phyloP scores from a whole-genome alignment of 2,113 vertebrate genomes.

The Halichoeres trimaculatus region DNA sequence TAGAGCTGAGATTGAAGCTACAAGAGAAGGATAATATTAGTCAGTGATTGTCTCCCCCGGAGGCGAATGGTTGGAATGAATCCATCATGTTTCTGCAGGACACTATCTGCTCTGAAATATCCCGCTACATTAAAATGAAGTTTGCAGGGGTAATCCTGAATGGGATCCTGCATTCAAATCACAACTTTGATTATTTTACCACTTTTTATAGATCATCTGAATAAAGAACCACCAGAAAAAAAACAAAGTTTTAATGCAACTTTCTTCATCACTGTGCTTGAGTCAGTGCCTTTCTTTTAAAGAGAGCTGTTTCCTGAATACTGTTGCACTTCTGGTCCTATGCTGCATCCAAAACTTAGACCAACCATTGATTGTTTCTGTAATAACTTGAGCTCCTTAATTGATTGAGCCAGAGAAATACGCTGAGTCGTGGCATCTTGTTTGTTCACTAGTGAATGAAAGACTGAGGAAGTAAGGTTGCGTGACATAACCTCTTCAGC shows the following conservation, averaged over 20 bases:
- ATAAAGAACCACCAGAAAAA: conserved; percentile 1
- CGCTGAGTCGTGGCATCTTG: too few relatives aligned
- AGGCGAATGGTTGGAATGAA: conserved; percentile 38
- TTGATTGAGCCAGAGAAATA: background rate
- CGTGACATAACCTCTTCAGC: too few relatives aligned
- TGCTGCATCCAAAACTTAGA: too few relatives aligned
- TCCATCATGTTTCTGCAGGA: conserved; percentile 44
- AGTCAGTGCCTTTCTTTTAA: background rate
- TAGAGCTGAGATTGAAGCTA: conserved; percentile 52
- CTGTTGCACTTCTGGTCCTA: too few relatives aligned
- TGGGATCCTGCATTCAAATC: conserved; percentile 15
- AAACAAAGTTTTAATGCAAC: background rate
- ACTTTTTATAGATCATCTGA: conserved; percentile 19
- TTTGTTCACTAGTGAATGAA: background rate
- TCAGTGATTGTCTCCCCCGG: conserved; percentile 51
- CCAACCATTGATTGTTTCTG: background rate
- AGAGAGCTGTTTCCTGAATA: background rate
- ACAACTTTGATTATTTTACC: conserved; percentile 2
- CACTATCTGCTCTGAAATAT: conserved; percentile 44
- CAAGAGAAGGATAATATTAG: conserved; percentile 65
- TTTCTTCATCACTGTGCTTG: background rate
- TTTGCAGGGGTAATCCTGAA: background rate
- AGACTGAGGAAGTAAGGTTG: background rate
- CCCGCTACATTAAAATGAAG: conserved; percentile 17
- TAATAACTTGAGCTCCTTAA: background rate